These are phyloP conservation scores for Leptodactylus fallax DNA, from an alignment of 2,797 vertebrate genomes.

Conservation along the genomic window DNA sequence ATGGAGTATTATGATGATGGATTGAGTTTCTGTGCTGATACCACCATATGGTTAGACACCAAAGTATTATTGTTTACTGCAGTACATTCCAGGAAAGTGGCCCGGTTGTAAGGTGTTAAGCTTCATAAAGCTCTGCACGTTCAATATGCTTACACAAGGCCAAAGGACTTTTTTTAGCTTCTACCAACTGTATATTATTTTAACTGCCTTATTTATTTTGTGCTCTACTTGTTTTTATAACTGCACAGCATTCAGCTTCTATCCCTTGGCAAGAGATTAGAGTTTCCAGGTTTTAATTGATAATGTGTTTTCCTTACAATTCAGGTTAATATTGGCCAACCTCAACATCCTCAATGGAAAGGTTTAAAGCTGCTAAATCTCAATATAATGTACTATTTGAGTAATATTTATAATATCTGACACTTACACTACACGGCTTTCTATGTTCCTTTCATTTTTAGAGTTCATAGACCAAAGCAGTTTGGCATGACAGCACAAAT, in stretches of 20 bases:
- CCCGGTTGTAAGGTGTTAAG: conserved; percentile 48
- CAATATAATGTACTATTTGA: conserved; percentile 44
- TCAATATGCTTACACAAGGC: conserved; percentile 39
- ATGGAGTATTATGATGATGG: not conserved
- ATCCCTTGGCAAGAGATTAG: conserved; percentile 57
- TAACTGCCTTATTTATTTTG: conserved; percentile 59
- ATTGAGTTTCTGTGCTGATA: not conserved
- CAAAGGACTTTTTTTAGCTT: conserved; percentile 1
- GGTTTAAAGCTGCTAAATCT: conserved; percentile 41
- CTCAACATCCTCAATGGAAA: conserved; percentile 45
- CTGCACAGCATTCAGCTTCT: conserved; percentile 34
- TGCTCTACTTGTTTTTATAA: conserved; percentile 61
- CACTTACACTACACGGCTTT: conserved; percentile 16
- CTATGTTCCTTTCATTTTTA: not conserved
- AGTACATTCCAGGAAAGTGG: not conserved
- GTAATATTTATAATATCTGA: conserved; percentile 44
- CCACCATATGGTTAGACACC: not conserved
- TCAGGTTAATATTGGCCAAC: conserved; percentile 56
- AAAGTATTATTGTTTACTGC: conserved; percentile 11
- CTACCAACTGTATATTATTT: conserved; percentile 54
- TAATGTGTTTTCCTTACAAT: conserved; percentile 61
- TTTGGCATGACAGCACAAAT: not conserved
- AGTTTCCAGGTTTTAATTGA: conserved; percentile 61
- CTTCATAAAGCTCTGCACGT: conserved; percentile 34
- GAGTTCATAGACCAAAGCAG: not conserved